phyloP scores from a whole-genome alignment of 2,113 vertebrate species.

The Neodontobutis hainanensis region DNA sequence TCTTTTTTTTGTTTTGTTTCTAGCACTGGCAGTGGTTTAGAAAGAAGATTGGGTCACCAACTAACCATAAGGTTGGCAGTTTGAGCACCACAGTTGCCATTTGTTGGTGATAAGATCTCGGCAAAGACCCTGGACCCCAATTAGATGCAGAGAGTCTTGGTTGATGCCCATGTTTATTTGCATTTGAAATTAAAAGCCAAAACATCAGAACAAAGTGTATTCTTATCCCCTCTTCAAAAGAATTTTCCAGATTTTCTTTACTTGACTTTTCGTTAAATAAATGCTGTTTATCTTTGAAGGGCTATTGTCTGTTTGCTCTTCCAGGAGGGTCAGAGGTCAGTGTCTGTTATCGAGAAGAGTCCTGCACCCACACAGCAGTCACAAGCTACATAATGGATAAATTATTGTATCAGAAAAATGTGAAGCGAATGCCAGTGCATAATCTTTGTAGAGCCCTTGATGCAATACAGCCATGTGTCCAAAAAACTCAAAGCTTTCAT shows the following conservation, averaged over 20 bases:
- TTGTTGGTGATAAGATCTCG: too few species aligned
- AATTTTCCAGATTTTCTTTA: background rate
- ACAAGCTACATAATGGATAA: background rate
- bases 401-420: slow-evolving; percentile 1
- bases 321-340: slow-evolving; percentile 30
- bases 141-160: too few species aligned
- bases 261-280: slow-evolving; percentile 1
- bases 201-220: too few species aligned
- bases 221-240: background rate
- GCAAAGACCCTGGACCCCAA: too few species aligned
- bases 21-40: too few species aligned
- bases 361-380: slow-evolving; percentile 1
- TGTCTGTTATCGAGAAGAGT: slow-evolving; percentile 11
- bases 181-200: too few species aligned
- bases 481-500: background rate
- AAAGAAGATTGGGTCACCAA: too few species aligned
- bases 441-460: background rate
- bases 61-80: too few species aligned
- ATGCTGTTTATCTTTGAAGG: slow-evolving; percentile 19
- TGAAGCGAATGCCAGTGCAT: background rate
- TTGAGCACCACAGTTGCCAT: too few species aligned
- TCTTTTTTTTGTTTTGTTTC: too few species aligned
- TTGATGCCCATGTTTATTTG: too few species aligned
- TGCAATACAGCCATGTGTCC: background rate
- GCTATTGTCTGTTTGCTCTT: slow-evolving; percentile 19